These are phyloP conservation scores for Taurulus bubalis DNA, from an alignment of 2,113 vertebrate species.

Conservation along the genomic window DNA sequence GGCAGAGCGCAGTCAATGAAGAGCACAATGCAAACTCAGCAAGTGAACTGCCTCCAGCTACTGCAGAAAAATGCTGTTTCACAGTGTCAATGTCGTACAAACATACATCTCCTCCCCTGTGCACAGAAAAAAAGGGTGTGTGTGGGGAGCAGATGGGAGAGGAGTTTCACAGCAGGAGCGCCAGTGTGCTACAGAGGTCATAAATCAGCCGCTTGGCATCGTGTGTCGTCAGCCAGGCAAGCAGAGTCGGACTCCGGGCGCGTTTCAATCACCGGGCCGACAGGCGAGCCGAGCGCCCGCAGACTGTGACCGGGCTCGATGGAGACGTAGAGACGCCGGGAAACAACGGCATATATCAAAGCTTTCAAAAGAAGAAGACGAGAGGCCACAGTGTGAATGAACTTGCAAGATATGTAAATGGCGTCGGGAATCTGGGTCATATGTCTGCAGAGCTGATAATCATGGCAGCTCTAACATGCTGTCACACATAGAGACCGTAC, in stretches of 20 bases:
- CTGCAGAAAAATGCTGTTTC: background rate
- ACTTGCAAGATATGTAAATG: background rate
- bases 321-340: background rate
- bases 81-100: slow-evolving; percentile 23
- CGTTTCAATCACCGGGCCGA: slow-evolving; percentile 70
- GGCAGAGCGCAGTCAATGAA: slow-evolving; percentile 34
- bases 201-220: slow-evolving; percentile 52
- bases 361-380: background rate
- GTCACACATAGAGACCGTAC: background rate
- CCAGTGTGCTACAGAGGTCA: slow-evolving; percentile 22
- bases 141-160: slow-evolving; percentile 20
- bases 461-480: background rate
- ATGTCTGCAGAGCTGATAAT: background rate
- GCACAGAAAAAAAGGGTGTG: background rate
- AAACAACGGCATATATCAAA: slow-evolving; percentile 4
- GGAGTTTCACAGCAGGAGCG: slow-evolving; percentile 22
- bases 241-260: too few species aligned
- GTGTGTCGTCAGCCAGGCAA: slow-evolving; percentile 16
- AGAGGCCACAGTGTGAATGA: background rate
- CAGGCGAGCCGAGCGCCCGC: background rate
- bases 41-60: slow-evolving; percentile 20
- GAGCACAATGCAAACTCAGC: slow-evolving; percentile 41
- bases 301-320: background rate
- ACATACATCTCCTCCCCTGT: slow-evolving; percentile 15
- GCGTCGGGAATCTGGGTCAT: background rate